Conservation (phyloP, 2,113 vertebrate genomes). For the Progne subis region DNA sequence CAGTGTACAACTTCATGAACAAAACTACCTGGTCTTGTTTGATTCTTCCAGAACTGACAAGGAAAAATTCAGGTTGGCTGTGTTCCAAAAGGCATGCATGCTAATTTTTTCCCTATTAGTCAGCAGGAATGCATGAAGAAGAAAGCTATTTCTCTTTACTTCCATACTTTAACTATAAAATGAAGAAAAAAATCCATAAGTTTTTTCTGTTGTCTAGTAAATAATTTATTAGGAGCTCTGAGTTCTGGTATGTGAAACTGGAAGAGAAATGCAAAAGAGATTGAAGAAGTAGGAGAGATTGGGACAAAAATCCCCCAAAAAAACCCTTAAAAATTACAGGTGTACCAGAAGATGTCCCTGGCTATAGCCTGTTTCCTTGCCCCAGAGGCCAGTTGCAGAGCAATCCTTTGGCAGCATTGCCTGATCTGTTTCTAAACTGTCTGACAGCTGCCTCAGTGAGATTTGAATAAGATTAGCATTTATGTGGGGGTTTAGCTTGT, state of each 20-base stretch:
- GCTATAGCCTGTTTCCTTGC: neutral
- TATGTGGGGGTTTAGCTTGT: constrained; percentile 5
- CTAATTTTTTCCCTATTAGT: neutral
- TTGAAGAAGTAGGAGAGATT: neutral
- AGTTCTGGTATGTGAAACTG: neutral
- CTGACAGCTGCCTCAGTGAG: neutral
- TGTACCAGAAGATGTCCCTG: neutral
- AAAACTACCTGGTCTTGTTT: neutral
- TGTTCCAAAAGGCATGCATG: neutral
- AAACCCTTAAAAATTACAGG: fast-evolving
- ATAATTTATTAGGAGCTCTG: neutral
- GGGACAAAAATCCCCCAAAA: neutral
- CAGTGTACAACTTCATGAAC: neutral
- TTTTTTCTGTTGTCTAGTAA: neutral
- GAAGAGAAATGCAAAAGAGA: neutral
- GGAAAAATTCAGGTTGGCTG: neutral
- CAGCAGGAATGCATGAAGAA: fast-evolving
- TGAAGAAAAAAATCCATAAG: fast-evolving
- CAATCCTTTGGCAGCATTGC: neutral
- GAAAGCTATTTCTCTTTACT: neutral
- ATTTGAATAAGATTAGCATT: constrained; percentile 54
- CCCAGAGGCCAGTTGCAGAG: neutral
- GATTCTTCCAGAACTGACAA: neutral
- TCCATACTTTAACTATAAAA: neutral
- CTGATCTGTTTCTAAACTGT: neutral